phyloP scores from a whole-genome alignment of 2,113 vertebrate species.

The Dolichallabes microphthalmus region DNA sequence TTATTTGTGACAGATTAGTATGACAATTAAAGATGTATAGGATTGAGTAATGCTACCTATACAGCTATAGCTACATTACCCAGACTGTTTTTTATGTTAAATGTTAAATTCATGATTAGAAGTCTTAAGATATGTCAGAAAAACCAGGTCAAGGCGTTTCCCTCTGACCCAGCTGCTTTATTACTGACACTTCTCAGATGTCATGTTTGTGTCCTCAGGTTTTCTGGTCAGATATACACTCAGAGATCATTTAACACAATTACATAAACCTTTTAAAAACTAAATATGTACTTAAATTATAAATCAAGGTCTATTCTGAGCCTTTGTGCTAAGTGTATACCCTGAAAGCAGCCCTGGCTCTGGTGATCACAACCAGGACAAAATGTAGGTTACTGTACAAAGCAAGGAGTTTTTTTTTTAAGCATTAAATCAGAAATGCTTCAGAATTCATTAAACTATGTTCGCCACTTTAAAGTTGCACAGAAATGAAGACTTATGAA shows the following conservation, averaged over 20 bases:
- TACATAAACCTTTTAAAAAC: background rate
- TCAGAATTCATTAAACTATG: background rate
- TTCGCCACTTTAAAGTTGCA: background rate
- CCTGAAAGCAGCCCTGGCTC: background rate
- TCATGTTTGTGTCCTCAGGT: background rate
- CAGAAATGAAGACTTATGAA: background rate
- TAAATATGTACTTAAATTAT: background rate
- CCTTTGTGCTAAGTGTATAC: background rate
- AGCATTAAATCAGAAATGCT: background rate
- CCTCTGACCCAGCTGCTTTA: background rate
- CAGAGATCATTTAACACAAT: background rate
- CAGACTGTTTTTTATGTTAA: background rate
- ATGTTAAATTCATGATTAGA: background rate
- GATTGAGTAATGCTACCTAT: background rate
- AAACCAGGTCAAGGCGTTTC: background rate
- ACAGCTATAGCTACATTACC: too few species aligned
- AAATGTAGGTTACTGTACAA: too few species aligned
- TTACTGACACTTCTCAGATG: background rate
- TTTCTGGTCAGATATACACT: background rate
- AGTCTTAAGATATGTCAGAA: background rate
- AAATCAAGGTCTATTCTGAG: background rate
- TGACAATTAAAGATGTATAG: background rate
- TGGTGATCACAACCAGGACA: background rate
- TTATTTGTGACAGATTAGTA: background rate
- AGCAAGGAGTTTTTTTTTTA: background rate